Conservation (phyloP, 1,140 invertebrate species). For the Drosophila lacteicornis region DNA sequence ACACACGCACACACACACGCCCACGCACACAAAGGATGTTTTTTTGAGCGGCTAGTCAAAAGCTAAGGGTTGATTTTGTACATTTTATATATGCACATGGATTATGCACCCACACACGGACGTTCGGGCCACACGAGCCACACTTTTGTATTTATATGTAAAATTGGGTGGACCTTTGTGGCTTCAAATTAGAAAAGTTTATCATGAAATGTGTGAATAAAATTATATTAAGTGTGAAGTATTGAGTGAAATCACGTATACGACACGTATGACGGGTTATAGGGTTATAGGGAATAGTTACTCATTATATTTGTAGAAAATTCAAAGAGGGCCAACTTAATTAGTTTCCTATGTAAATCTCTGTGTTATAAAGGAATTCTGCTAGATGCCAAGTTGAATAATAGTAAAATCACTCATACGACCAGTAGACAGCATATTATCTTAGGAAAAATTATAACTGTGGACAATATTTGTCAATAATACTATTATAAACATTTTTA, state of each 20-base stretch:
- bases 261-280: not conserved
- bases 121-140: slow-evolving; percentile 4
- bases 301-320: not conserved
- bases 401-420: not conserved
- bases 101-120: slow-evolving; percentile 50
- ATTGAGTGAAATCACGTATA: not conserved
- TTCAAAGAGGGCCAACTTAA: not conserved
- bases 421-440: not conserved
- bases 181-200: slow-evolving; percentile 10
- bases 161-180: slow-evolving; percentile 12
- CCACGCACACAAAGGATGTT: slow-evolving; percentile 27
- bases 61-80: slow-evolving; percentile 58
- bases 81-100: slow-evolving; percentile 54
- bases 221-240: rapidly evolving
- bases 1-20: slow-evolving; percentile 13
- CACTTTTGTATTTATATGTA: slow-evolving; percentile 23
- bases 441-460: not conserved
- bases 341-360: not conserved
- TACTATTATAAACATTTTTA: not conserved
- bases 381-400: too few species aligned
- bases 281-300: not conserved
- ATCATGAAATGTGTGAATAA: not conserved
- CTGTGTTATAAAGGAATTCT: not conserved
- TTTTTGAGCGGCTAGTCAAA: slow-evolving; percentile 54
- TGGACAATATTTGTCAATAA: not conserved